These are phyloP conservation scores for Hemichromis elongatus DNA, from an alignment of 2,113 vertebrate genomes.

Conservation along the genomic window DNA sequence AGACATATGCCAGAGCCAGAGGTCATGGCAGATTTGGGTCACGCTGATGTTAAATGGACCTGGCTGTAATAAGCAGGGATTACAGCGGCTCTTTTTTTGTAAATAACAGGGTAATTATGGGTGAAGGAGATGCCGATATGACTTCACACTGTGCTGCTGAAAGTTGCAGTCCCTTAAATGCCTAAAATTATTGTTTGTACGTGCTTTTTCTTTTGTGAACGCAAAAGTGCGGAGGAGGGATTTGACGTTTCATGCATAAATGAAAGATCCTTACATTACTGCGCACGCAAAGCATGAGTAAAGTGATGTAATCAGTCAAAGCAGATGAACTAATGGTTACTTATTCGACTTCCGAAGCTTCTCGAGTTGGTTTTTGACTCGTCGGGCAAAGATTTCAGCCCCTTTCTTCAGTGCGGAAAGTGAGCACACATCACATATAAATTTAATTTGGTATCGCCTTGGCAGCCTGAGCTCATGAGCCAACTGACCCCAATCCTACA, in stretches of 20 bases:
- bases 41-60: conserved; percentile 33
- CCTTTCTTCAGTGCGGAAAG: conserved; percentile 6
- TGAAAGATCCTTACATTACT: background rate
- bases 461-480: conserved; percentile 41
- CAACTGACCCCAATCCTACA: conserved; percentile 63
- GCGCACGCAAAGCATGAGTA: background rate
- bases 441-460: conserved; percentile 50
- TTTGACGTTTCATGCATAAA: background rate
- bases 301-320: background rate
- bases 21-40: conserved; percentile 41
- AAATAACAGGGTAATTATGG: conserved; percentile 36
- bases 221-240: background rate
- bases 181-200: background rate
- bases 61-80: conserved; percentile 20
- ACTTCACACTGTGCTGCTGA: background rate
- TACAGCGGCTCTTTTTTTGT: conserved; percentile 20
- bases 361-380: background rate
- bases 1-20: conserved; percentile 54
- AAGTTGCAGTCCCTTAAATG: conserved; percentile 10
- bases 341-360: background rate
- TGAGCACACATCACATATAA: conserved; percentile 44
- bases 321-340: background rate
- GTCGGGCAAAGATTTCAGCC: background rate
- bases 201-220: background rate
- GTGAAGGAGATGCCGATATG: conserved; percentile 21